phyloP scores from a whole-genome alignment of 2,888 invertebrate species.

The Halocaridina rubra region DNA sequence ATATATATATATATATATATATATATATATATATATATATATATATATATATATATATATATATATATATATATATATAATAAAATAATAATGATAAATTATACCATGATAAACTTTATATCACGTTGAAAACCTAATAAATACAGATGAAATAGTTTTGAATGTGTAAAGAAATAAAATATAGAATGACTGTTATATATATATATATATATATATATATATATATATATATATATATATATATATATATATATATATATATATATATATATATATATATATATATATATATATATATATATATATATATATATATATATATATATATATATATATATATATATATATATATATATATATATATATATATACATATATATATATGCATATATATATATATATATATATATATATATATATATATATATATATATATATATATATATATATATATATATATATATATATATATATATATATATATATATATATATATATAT shows the following conservation, averaged over 20 bases:
- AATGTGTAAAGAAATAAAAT: too few relatives aligned
- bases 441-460: not conserved
- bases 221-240: not conserved
- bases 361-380: slow-evolving; percentile 2
- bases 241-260: not conserved
- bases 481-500: not conserved
- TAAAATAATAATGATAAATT: not conserved
- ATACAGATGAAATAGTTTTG: too few relatives aligned
- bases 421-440: not conserved
- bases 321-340: not conserved
- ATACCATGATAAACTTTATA: not conserved
- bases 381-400: not conserved
- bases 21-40: not conserved
- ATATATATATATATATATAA: not conserved
- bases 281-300: slow-evolving; percentile 8
- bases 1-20: not conserved
- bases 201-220: not conserved
- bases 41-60: too few relatives aligned
- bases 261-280: not conserved
- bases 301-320: not conserved
- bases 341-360: not conserved
- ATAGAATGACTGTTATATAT: too few relatives aligned
- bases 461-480: not conserved
- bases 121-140: not conserved
- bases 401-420: not conserved